Evolutionary conservation across 2,113 vertebrate species (phyloP).

Genomic region (Todiramphus saurophagus): DNA sequence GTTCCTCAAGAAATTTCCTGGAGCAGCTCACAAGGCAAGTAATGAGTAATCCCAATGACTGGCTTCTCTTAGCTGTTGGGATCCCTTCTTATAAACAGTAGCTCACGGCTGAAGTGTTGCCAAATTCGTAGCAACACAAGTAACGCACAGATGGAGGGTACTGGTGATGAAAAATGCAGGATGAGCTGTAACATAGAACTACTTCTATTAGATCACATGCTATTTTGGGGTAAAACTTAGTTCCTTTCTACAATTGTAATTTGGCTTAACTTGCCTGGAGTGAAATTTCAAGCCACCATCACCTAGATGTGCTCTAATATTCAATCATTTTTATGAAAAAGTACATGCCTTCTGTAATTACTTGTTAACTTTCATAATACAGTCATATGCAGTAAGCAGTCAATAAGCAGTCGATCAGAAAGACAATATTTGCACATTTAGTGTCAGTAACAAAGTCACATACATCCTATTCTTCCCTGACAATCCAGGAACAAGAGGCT

Average conservation of each 20-base stretch:
- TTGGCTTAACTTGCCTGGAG: neutral
- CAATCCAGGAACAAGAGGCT: neutral
- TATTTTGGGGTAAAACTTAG: constrained; percentile 10
- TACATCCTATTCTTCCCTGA: neutral
- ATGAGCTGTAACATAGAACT: constrained; percentile 31
- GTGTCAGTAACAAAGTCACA: neutral
- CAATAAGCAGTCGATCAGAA: neutral
- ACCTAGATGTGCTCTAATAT: neutral
- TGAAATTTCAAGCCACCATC: neutral
- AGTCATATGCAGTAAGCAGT: neutral
- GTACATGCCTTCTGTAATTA: neutral
- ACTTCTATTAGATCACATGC: constrained; percentile 21
- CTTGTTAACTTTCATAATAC: neutral
- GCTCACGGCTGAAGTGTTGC: neutral
- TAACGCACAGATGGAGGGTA: constrained; percentile 39
- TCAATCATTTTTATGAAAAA: neutral
- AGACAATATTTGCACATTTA: neutral
- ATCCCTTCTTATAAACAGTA: constrained; percentile 64
- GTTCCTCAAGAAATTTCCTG: neutral
- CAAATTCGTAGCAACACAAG: constrained; percentile 49
- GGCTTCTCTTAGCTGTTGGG: constrained; percentile 36
- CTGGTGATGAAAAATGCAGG: constrained; percentile 7
- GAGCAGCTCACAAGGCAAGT: constrained; percentile 26
- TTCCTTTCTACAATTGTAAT: neutral
- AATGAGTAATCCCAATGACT: constrained; percentile 1